Conservation (phyloP, 2,797 vertebrate genomes). For the Diceros bicornis region DNA sequence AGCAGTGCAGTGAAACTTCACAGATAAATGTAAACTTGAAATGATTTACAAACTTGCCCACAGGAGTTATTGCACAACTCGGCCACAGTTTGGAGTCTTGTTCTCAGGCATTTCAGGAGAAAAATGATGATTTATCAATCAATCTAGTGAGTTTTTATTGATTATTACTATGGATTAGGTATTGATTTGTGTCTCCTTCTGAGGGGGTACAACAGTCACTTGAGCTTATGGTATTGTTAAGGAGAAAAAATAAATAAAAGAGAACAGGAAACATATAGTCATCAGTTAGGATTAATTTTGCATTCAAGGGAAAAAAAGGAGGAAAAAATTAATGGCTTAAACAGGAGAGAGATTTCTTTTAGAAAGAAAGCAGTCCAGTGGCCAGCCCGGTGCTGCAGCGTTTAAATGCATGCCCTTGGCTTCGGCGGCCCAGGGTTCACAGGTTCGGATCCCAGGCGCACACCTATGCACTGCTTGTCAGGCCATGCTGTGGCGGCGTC, state of each 20-base stretch:
- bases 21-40: constrained; percentile 25
- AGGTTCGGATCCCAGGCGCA: too few species aligned
- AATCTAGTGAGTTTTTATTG: background rate
- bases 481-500: too few species aligned
- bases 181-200: background rate
- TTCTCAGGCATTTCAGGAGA: background rate
- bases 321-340: background rate
- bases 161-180: background rate
- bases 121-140: constrained; percentile 16
- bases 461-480: too few species aligned
- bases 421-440: too few species aligned
- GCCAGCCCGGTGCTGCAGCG: too few species aligned
- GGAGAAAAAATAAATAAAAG: background rate
- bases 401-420: too few species aligned
- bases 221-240: background rate
- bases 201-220: background rate
- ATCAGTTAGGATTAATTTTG: background rate
- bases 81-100: background rate
- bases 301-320: background rate
- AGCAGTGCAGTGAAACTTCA: background rate
- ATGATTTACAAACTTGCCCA: background rate
- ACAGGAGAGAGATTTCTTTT: background rate
- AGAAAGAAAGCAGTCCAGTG: background rate
- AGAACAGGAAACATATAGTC: background rate
- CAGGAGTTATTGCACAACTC: background rate